Percentiles rank a stretch among this genome's conserved stretches.
These are phyloP conservation scores for Nymphicus hollandicus DNA, from an alignment of 2,113 vertebrate genomes.

Conservation along the genomic window DNA sequence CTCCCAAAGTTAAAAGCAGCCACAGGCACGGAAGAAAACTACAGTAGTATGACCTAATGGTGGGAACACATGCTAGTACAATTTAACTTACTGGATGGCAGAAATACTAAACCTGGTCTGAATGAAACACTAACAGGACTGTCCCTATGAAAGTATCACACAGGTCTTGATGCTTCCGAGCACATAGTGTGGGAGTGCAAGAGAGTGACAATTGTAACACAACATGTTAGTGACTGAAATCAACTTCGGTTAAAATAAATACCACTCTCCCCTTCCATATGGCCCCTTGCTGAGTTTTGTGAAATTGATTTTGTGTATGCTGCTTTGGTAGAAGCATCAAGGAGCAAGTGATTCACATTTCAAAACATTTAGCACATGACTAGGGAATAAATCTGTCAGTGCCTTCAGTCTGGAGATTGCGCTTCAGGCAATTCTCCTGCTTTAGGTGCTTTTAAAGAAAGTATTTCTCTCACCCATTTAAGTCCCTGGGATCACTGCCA, in stretches of 20 bases:
- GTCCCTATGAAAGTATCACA: background rate
- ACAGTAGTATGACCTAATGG: background rate
- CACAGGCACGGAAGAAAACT: background rate
- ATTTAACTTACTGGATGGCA: background rate
- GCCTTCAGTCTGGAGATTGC: background rate
- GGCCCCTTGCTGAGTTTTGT: background rate
- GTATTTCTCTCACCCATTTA: background rate
- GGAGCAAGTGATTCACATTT: background rate
- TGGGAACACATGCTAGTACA: background rate
- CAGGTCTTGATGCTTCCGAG: background rate
- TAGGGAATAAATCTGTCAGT: background rate
- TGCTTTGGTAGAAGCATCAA: background rate
- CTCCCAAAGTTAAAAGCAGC: background rate
- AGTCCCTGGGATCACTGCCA: background rate
- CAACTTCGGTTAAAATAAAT: background rate
- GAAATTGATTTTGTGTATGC: background rate
- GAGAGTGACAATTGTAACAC: background rate
- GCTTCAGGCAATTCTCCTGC: background rate
- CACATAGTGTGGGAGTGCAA: background rate
- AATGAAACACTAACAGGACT: background rate
- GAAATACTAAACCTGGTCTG: background rate
- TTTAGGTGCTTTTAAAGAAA: background rate
- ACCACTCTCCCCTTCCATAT: background rate
- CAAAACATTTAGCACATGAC: background rate
- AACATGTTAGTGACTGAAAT: background rate